Percentiles rank a stretch among this genome's conserved stretches.
Conservation (phyloP, 2,888 invertebrate species). For the Phragmatobia fuliginosa region DNA sequence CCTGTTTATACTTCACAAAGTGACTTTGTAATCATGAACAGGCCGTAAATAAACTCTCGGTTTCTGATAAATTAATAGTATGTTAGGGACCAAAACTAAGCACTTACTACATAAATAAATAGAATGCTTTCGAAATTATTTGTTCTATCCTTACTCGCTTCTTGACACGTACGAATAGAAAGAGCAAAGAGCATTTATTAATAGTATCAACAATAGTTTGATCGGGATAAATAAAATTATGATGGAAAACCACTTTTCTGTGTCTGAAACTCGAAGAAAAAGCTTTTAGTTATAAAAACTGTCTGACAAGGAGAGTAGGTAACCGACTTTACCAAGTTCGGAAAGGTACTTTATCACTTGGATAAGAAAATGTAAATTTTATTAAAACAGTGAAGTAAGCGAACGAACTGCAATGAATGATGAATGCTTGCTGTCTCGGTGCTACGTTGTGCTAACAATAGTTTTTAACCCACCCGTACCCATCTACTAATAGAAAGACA, state of each 20-base stretch:
- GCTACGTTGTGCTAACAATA: constrained; percentile 20
- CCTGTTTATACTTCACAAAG: constrained; percentile 1
- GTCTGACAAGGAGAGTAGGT: constrained; percentile 36
- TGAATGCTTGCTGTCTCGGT: constrained; percentile 10
- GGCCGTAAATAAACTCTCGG: background rate
- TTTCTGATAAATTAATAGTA: background rate
- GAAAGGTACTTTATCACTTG: constrained; percentile 35
- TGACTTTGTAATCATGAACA: background rate
- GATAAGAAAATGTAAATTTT: constrained; percentile 50
- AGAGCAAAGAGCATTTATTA: constrained; percentile 12
- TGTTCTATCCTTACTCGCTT: background rate
- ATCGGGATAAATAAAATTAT: constrained; percentile 33
- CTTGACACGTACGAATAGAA: constrained; percentile 3
- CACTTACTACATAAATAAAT: background rate
- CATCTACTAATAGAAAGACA: constrained; percentile 25
- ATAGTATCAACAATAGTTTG: constrained; percentile 13
- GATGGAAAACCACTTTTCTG: constrained; percentile 41
- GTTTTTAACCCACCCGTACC: constrained; percentile 8
- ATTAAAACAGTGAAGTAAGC: constrained; percentile 44
- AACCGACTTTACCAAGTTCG: constrained; percentile 36
- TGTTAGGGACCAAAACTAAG: background rate
- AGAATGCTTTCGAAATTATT: background rate
- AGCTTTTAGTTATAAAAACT: constrained; percentile 59
- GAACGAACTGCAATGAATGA: constrained; percentile 19
- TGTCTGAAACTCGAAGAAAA: constrained; percentile 38